These are phyloP conservation scores for Myiotriccus ornatus DNA, from an alignment of 2,797 vertebrate genomes.

Conservation along the genomic window DNA sequence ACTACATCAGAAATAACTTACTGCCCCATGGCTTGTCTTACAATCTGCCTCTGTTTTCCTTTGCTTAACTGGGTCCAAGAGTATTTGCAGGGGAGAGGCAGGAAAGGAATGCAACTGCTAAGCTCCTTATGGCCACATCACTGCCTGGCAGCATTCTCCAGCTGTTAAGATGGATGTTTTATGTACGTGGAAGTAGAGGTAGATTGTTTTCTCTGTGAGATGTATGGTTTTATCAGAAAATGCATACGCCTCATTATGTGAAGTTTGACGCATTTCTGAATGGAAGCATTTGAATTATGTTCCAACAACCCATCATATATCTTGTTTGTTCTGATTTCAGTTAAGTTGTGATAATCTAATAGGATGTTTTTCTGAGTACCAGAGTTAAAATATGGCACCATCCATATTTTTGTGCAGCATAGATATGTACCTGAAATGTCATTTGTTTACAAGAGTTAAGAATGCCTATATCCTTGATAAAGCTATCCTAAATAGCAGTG, in stretches of 20 bases:
- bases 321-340: conserved; percentile 1
- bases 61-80: not conserved
- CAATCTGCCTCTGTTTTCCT: conserved; percentile 10
- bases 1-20: conserved; percentile 38
- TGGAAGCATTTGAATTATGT: conserved; percentile 18
- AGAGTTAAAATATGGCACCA: not conserved
- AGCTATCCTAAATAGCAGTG: not conserved
- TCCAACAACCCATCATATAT: not conserved
- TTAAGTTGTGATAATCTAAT: conserved; percentile 24
- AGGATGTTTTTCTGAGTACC: not conserved
- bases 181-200: not conserved
- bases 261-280: not conserved
- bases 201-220: not conserved
- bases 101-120: conserved; percentile 34
- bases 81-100: conserved; percentile 28
- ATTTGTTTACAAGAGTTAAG: not conserved
- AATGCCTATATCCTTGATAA: not conserved
- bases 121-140: conserved; percentile 19
- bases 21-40: conserved; percentile 17
- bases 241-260: not conserved
- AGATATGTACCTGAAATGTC: not conserved
- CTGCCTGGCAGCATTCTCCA: conserved; percentile 45
- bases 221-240: conserved; percentile 24
- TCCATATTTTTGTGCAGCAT: conserved; percentile 2
- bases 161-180: conserved; percentile 39